phyloP scores from a whole-genome alignment of 2,888 invertebrate species.

The Blastobasis lacticolella region DNA sequence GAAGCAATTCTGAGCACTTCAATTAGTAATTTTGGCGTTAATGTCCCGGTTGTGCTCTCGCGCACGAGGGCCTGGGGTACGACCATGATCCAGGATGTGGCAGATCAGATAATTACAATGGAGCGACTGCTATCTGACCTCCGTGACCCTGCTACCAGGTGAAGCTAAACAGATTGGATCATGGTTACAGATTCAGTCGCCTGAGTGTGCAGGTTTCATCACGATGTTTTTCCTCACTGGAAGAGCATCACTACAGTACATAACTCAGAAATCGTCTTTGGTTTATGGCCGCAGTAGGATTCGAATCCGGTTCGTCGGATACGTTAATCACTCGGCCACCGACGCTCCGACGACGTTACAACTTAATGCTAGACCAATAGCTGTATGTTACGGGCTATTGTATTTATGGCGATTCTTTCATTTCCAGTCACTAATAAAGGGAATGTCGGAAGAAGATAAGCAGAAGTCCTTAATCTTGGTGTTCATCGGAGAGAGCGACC shows the following conservation, averaged over 20 bases:
- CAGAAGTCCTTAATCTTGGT: slow-evolving; percentile 87
- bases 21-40: no score
- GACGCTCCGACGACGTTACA: neutral
- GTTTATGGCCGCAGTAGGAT: neutral
- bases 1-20: no score
- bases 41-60: neutral
- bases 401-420: neutral
- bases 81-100: no score
- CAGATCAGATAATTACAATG: no score
- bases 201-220: no score
- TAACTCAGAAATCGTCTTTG: neutral
- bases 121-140: no score
- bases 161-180: no score
- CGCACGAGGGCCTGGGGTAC: neutral
- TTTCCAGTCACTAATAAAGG: slow-evolving; percentile 83
- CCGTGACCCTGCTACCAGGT: no score
- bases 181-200: no score
- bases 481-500: slow-evolving; percentile 89
- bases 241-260: neutral
- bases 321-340: neutral
- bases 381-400: no score
- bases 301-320: neutral
- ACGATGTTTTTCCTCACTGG: no score
- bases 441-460: slow-evolving; percentile 84
- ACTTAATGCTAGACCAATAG: no score